Conservation (phyloP, 2,888 invertebrate genomes). For the Mechanitis mazaeus region DNA sequence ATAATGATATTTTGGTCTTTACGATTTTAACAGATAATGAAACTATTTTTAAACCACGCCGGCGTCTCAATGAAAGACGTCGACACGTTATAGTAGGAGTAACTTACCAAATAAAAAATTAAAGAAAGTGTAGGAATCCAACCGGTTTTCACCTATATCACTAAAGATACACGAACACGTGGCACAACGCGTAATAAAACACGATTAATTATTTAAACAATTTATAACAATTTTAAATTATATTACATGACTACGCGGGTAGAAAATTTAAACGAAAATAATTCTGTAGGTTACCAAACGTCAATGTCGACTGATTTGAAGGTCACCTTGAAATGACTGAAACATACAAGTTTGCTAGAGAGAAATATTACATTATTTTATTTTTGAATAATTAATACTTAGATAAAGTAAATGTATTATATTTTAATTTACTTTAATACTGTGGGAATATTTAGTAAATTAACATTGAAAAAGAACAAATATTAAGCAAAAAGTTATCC, state of each 20-base stretch:
- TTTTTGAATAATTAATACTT: background rate
- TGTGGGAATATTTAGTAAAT: too few species aligned
- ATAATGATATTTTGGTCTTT: background rate
- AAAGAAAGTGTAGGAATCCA: constrained; percentile 28
- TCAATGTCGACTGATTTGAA: constrained; percentile 57
- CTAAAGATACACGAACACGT: constrained; percentile 53
- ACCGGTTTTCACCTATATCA: constrained; percentile 45
- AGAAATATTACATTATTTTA: background rate
- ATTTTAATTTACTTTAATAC: background rate
- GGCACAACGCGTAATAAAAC: constrained; percentile 37
- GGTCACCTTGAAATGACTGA: constrained; percentile 71
- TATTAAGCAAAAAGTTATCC: too few species aligned
- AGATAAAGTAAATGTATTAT: background rate
- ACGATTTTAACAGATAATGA: constrained; percentile 15
- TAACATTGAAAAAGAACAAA: too few species aligned
- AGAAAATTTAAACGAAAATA: constrained; percentile 63
- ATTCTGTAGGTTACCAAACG: constrained; percentile 56
- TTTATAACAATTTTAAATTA: constrained; percentile 45
- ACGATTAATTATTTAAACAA: constrained; percentile 42
- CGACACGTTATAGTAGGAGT: constrained; percentile 37
- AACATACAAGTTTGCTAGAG: background rate
- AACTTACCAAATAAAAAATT: constrained; percentile 46
- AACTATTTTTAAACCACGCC: constrained; percentile 50
- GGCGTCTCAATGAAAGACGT: constrained; percentile 37
- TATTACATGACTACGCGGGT: constrained; percentile 66